Conservation (phyloP, 2,888 invertebrate genomes). For the Protula sp. region DNA sequence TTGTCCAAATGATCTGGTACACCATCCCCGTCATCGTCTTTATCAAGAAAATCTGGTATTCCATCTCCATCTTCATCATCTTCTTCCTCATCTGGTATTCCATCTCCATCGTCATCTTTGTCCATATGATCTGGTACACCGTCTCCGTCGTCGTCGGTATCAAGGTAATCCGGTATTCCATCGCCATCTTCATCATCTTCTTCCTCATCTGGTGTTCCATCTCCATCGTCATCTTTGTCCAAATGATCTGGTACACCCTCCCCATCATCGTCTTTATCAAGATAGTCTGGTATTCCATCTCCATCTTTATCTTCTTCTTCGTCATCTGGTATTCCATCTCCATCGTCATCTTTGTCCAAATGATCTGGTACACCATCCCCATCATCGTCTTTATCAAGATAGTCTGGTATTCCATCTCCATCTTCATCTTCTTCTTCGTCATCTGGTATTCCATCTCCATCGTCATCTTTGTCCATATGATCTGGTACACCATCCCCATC, state of each 20-base stretch:
- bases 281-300: conserved; percentile 28
- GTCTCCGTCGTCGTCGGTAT: conserved; percentile 39
- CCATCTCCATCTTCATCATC: conserved; percentile 44
- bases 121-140: conserved; percentile 35
- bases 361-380: conserved; percentile 31
- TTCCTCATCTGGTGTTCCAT: conserved; percentile 30
- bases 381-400: conserved; percentile 26
- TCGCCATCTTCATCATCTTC: conserved; percentile 21
- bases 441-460: conserved; percentile 15
- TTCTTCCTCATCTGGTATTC: conserved; percentile 34
- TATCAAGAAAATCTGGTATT: conserved; percentile 32
- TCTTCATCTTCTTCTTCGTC: conserved; percentile 26
- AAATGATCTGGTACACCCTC: conserved; percentile 34
- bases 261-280: conserved; percentile 25
- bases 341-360: conserved; percentile 37
- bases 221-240: conserved; percentile 25
- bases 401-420: conserved; percentile 40
- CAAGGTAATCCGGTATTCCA: conserved; percentile 30
- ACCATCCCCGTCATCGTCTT: conserved; percentile 42
- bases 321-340: conserved; percentile 37
- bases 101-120: conserved; percentile 43
- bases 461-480: conserved; percentile 20
- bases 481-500: conserved; percentile 23
- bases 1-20: conserved; percentile 37
- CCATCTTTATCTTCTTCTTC: conserved; percentile 28